Conservation (phyloP, 35 echinoderm and acorn worm species). For the Hemicentrotus pulcherrimus region DNA sequence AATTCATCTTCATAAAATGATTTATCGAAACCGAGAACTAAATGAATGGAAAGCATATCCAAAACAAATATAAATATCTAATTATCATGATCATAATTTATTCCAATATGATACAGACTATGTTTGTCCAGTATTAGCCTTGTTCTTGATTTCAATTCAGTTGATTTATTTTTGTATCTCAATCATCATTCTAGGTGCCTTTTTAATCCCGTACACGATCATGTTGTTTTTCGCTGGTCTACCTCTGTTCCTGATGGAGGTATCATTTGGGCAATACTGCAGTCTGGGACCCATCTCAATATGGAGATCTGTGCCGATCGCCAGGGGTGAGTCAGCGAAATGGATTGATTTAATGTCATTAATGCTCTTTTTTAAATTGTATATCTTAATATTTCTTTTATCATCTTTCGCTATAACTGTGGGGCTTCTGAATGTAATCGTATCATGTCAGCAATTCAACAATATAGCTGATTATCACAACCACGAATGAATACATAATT, state of each 20-base stretch:
- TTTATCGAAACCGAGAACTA: too few species aligned
- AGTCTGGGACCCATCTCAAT: conserved; percentile 64
- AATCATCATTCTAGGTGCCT: conserved; percentile 61
- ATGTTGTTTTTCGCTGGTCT: conserved; percentile 84
- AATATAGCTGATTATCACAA: too few species aligned
- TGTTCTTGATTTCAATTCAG: background rate
- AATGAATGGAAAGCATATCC: too few species aligned
- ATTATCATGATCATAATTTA: too few species aligned
- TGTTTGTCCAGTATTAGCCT: background rate
- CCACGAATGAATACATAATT: too few species aligned
- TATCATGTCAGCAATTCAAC: too few species aligned
- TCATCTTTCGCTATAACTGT: too few species aligned
- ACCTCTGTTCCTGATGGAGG: conserved; percentile 77
- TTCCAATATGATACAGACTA: background rate
- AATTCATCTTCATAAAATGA: too few species aligned
- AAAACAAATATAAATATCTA: too few species aligned
- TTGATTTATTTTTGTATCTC: background rate
- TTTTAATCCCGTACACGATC: conserved; percentile 76
- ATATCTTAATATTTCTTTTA: too few species aligned
- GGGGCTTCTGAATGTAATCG: too few species aligned
- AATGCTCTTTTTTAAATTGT: too few species aligned
- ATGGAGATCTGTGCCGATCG: conserved; percentile 58
- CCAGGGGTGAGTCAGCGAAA: conserved; percentile 51
- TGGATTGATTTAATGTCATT: background rate
- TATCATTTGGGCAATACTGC: conserved; percentile 78